Evolutionary conservation across 2,113 vertebrate genomes (phyloP).

Genomic region (Parotia lawesii): DNA sequence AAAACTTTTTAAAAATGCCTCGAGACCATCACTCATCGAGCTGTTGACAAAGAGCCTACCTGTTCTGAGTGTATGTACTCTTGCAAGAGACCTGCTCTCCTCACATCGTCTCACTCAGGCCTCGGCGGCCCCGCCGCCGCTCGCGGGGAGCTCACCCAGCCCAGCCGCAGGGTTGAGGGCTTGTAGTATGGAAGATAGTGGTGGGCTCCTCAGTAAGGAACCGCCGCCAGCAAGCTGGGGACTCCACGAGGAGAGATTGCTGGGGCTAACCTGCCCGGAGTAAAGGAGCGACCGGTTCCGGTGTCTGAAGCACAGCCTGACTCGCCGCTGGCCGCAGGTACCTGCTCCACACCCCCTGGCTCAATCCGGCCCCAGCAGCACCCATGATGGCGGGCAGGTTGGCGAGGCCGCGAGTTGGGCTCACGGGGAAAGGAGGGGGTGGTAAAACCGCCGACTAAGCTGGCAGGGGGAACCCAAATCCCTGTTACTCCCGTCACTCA

Average conservation of each 20-base stretch:
- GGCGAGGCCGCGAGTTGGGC: not conserved
- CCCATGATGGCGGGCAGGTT: not conserved
- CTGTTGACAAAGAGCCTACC: not conserved
- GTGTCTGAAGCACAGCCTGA: not conserved
- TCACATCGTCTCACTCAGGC: not conserved
- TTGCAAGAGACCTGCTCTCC: not conserved
- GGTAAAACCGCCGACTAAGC: not conserved
- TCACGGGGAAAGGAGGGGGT: not conserved
- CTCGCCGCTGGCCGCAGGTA: not conserved
- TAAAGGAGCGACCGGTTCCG: not conserved
- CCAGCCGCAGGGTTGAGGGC: not conserved
- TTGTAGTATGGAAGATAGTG: not conserved
- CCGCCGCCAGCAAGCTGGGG: not conserved
- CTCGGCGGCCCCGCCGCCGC: not conserved
- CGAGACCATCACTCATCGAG: not conserved
- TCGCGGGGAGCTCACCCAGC: not conserved
- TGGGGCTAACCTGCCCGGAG: not conserved
- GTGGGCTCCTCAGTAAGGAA: not conserved
- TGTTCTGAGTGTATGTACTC: not conserved
- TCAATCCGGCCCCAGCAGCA: not conserved
- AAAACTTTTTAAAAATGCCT: not conserved
- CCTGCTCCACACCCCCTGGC: not conserved
- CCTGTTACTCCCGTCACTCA: not conserved
- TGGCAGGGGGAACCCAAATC: not conserved
- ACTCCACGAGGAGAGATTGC: not conserved